Evolutionary conservation across 1,140 invertebrate genomes (phyloP), one percentile per base, ranked within the genome.

Genomic region (Aphaenogaster floridana): DNA sequence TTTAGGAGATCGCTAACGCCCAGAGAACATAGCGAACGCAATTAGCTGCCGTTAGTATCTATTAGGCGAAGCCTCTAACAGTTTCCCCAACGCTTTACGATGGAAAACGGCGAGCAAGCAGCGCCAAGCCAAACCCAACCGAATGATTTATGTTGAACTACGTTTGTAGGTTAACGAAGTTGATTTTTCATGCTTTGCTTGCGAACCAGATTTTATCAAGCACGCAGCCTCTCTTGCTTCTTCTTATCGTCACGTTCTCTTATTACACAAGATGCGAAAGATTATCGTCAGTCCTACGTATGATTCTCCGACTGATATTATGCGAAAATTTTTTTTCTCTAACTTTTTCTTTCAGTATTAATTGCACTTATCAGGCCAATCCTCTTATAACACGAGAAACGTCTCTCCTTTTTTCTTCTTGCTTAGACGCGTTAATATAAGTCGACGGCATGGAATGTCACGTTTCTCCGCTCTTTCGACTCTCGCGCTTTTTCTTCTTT

Each of bases 41-140:
- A 90, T 90, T 90, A 90, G 48, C 48, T 13, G 52, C 45, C 80
- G 77, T 88, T 88, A 86, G 61, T 72, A 59, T 78, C 80, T 61
- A 84, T 69, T 61, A 57, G 72, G 36, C 59, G 34, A 42, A 69
- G 68, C 64, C 15, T 13, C 50, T 59, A 68, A 89, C 86, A 42
- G 36, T 61, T 21, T 76, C 28, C 48, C 34, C 54, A 39, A 52
- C 21, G 63, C 78, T 88, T 88, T 72, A 50, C 86, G 86, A 45
- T 9, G 50, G 57, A 86, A 86, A 76, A 64, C 50, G 28, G 34
- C 54, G 52, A 45, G 79, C 84, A 78, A 89, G 88, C 72, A 54
- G 36, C 74, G 76, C 83, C 59, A 79, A 86, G 83, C 54, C 69
- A 86, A 79, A 86, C 72, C 74, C 28, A 61, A n/a, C 28, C 11